Evolutionary conservation across 1,140 invertebrate genomes (phyloP).

Genomic region (Drosophila sechellia): DNA sequence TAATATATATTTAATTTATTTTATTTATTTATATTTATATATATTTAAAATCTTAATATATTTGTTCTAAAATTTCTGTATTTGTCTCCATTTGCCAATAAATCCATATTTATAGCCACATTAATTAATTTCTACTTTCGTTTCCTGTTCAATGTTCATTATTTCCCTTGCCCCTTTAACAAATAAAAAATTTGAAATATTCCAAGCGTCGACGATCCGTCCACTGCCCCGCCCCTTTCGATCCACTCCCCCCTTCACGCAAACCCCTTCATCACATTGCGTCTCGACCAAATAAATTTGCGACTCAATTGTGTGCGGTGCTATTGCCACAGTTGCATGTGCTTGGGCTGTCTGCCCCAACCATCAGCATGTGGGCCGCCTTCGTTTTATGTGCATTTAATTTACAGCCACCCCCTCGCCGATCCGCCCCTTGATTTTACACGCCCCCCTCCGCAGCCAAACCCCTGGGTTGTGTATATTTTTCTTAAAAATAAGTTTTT

Average conservation of each 20-base stretch:
- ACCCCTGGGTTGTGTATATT: slow-evolving; percentile 31
- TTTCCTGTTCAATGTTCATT: slow-evolving; percentile 15
- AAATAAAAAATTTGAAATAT: slow-evolving; percentile 72
- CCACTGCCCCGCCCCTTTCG: background rate
- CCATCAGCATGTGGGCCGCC: slow-evolving; percentile 65
- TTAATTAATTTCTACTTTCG: slow-evolving; percentile 61
- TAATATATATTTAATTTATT: background rate
- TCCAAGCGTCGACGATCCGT: slow-evolving; percentile 48
- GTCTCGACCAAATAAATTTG: slow-evolving; percentile 73
- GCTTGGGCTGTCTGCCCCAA: slow-evolving; percentile 52
- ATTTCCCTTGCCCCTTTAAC: slow-evolving; percentile 27
- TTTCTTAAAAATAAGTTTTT: slow-evolving; percentile 83
- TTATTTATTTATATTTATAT: too few relatives aligned
- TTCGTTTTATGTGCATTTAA: slow-evolving; percentile 78
- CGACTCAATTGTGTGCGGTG: slow-evolving; percentile 69
- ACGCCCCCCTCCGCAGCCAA: slow-evolving; percentile 1
- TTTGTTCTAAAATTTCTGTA: background rate
- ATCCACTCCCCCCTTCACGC: background rate
- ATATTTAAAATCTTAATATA: background rate
- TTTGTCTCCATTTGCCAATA: background rate
- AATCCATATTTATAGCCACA: slow-evolving; percentile 41
- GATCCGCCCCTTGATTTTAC: slow-evolving; percentile 5
- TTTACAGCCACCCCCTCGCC: slow-evolving; percentile 41
- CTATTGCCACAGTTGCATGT: slow-evolving; percentile 29
- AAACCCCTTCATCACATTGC: slow-evolving; percentile 23